Percentiles rank a stretch among this genome's conserved stretches.
Evolutionary conservation across 1,140 invertebrate species (phyloP).

Genomic region (Vanessa tameamea): DNA sequence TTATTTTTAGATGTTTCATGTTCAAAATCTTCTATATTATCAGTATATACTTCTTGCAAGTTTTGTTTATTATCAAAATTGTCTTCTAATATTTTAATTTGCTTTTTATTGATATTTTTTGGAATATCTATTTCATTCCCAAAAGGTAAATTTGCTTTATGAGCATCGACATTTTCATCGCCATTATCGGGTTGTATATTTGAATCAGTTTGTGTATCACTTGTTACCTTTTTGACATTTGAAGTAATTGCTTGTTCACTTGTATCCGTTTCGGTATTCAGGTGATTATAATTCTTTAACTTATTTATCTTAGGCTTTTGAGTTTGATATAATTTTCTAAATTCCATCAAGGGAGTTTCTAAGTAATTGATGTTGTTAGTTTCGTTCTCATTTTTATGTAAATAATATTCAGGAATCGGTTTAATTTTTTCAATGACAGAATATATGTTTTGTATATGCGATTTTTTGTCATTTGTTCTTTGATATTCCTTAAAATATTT

Average conservation of each 20-base stretch:
- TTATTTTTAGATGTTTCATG: neutral
- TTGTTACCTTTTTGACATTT: neutral
- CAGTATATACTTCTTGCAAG: neutral
- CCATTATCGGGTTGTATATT: neutral
- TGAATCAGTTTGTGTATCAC: neutral
- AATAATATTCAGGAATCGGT: constrained; percentile 47
- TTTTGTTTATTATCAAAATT: constrained; percentile 9
- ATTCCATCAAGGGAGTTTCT: constrained; percentile 62
- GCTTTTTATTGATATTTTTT: constrained; percentile 12
- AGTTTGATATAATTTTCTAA: constrained; percentile 64
- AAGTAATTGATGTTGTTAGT: constrained; percentile 51
- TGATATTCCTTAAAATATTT: constrained; percentile 61
- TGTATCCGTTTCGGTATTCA: neutral
- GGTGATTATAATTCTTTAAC: neutral
- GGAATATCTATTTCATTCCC: constrained; percentile 21
- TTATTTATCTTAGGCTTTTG: constrained; percentile 2
- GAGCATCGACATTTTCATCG: neutral
- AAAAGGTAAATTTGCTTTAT: neutral
- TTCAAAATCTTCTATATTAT: neutral
- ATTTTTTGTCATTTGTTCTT: constrained; percentile 42
- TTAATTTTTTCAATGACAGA: constrained; percentile 36
- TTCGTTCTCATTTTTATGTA: constrained; percentile 29
- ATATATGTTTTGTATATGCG: constrained; percentile 50
- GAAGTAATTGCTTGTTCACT: neutral
- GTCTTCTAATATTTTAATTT: constrained; percentile 17